Percentiles rank a stretch among this genome's conserved stretches.
Evolutionary conservation across 2,797 vertebrate genomes (phyloP).

Genomic region (Cossypha heuglini): DNA sequence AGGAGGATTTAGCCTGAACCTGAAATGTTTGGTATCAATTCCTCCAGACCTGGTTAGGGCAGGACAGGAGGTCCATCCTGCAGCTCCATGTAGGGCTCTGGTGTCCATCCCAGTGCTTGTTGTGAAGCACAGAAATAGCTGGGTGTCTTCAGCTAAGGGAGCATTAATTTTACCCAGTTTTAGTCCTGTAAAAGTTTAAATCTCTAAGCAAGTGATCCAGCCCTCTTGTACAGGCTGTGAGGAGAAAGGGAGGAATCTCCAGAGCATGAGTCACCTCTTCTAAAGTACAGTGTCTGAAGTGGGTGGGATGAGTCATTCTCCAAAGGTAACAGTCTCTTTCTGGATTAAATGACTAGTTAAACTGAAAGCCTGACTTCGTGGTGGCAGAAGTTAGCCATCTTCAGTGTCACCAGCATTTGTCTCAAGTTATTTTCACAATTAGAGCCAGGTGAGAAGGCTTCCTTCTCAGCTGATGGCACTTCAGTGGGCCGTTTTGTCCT

Average conservation of each 20-base stretch:
- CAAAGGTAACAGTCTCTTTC: slow-evolving; percentile 34
- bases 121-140: background rate
- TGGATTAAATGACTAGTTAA: slow-evolving; percentile 23
- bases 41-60: background rate
- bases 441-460: background rate
- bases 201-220: background rate
- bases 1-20: background rate
- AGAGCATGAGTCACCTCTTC: slow-evolving; percentile 46
- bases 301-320: slow-evolving; percentile 59
- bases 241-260: slow-evolving; percentile 6
- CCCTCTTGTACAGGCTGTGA: background rate
- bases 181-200: background rate
- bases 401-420: background rate
- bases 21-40: background rate
- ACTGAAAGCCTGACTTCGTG: background rate
- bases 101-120: background rate
- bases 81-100: background rate
- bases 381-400: background rate
- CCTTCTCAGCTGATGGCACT: background rate
- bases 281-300: slow-evolving; percentile 5
- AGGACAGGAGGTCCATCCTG: background rate
- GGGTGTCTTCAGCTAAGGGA: background rate
- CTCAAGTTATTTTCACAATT: background rate
- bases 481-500: background rate
- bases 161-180: background rate